Conservation (phyloP, 2,113 vertebrate species). For the Rhineura floridana region DNA sequence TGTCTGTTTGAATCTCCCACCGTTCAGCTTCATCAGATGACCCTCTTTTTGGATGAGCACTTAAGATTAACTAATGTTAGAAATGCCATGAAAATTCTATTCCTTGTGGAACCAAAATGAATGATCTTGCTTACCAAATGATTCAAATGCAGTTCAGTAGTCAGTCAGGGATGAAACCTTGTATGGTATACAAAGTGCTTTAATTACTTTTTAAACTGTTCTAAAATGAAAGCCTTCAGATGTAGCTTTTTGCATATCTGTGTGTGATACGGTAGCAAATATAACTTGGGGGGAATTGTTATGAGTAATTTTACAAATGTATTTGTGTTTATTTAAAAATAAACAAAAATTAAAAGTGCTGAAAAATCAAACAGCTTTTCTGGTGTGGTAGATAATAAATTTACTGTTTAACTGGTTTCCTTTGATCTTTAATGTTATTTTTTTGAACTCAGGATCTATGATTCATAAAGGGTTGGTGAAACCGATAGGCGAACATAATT, state of each 20-base stretch:
- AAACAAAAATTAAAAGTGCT: conserved; percentile 28
- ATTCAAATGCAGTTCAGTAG: background rate
- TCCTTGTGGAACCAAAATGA: background rate
- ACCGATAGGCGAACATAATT: background rate
- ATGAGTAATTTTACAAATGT: background rate
- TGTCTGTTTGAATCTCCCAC: too few relatives aligned
- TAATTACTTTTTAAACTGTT: background rate
- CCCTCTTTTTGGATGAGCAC: background rate
- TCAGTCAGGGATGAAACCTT: background rate
- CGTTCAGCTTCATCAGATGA: too few relatives aligned
- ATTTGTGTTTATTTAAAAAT: too few relatives aligned
- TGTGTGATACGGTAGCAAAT: conserved; percentile 15
- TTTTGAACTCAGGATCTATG: background rate
- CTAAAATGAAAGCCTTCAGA: conserved; percentile 6
- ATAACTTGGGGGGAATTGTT: background rate
- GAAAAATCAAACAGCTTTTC: conserved; percentile 10
- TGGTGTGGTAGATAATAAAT: rapidly evolving
- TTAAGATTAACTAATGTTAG: too few relatives aligned
- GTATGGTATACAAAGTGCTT: background rate
- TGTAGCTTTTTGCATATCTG: background rate
- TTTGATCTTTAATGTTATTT: background rate
- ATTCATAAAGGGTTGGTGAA: too few relatives aligned
- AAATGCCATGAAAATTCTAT: background rate
- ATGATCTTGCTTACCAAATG: background rate
- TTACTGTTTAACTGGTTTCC: conserved; percentile 2